phyloP scores from a whole-genome alignment of 2,113 vertebrate genomes.

The Nibea albiflora region DNA sequence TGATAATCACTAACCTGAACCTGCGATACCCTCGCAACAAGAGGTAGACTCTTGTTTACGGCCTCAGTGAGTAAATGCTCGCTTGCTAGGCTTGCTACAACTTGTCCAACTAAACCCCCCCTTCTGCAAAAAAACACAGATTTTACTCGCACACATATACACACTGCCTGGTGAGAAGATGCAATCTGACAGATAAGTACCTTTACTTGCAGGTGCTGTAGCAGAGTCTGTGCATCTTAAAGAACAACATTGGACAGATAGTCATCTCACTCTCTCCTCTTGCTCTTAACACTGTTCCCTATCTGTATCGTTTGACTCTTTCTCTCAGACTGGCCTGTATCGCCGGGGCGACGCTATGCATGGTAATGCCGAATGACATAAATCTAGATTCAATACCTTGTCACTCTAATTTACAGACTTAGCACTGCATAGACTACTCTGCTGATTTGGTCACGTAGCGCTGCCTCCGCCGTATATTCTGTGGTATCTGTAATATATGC shows the following conservation, averaged over 20 bases:
- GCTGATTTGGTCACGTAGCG: not conserved
- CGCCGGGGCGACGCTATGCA: conserved; percentile 17
- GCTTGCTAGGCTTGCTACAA: conserved; percentile 56
- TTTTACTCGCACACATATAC: conserved; percentile 21
- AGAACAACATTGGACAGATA: conserved; percentile 61
- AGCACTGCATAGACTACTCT: not conserved
- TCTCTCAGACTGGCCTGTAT: conserved; percentile 26
- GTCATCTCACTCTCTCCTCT: conserved; percentile 56
- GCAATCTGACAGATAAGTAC: conserved; percentile 70
- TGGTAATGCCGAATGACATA: conserved; percentile 17
- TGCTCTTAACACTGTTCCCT: conserved; percentile 39
- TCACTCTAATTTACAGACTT: conserved; percentile 11
- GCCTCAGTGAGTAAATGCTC: conserved; percentile 32
- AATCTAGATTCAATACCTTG: conserved; percentile 5
- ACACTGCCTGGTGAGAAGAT: conserved; percentile 57
- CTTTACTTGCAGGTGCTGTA: conserved; percentile 66
- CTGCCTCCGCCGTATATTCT: not conserved
- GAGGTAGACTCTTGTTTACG: conserved; percentile 38
- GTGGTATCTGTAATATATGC: not conserved
- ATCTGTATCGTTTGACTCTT: conserved; percentile 35
- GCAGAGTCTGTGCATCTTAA: conserved; percentile 58
- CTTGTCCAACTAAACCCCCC: conserved; percentile 46
- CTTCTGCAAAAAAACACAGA: conserved; percentile 30
- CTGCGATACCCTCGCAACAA: not conserved
- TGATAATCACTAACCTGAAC: conserved; percentile 23